Base-by-base conservation (phyloP, 2,113 vertebrate genomes). In the Sphyrna mokarran region DNA sequence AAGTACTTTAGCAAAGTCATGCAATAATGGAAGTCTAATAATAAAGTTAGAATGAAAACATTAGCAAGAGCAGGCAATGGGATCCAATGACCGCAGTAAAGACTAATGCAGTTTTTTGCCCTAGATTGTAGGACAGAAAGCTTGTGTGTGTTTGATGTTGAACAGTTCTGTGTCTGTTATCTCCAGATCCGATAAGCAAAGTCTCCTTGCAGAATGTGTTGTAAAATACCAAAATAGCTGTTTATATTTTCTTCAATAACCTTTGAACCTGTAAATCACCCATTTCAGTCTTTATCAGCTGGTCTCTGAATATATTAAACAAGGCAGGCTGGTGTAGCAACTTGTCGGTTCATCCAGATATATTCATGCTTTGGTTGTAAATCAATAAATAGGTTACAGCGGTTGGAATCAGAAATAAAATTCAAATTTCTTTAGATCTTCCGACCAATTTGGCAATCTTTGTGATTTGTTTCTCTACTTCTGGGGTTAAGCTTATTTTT, bases 151-250 rank as follows among this genome's bases (percentile, higher is more conserved):
- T 91, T 37, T 91, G 61, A n/a, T 91, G 61, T 37, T 37, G 29
- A 91, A 33, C 61, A 66, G 89, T n/a, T n/a, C 89, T 37, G 5
- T 8, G 29, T 61, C 63, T 66, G 58, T 63, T 66, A 91, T 63
- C 89, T 91, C 33, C 16, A 90, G 61, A 91, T 66, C 89, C 2
- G 89, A 91, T 91, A 66, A 91, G 61, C 33, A 91, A 91, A 91
- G 61, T 37, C 61, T 66, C 61, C 16, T n/a, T 1, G 33, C 89
- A 63, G 89, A 61, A 66, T 37, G 13, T 91, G 61, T 91, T 66
- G 33, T 63, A 91, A 91, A 37, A 83, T 83, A 40, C 80, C 80
- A 83, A 43, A 43, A 83, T 83, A 83, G 40, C 80, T 83, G 80
- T 83, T 33, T 91, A 63, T 66, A 37, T 20, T 7, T 61, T 86